phyloP scores from a whole-genome alignment of 2,888 invertebrate species.

The Hydrotaea diabolus region DNA sequence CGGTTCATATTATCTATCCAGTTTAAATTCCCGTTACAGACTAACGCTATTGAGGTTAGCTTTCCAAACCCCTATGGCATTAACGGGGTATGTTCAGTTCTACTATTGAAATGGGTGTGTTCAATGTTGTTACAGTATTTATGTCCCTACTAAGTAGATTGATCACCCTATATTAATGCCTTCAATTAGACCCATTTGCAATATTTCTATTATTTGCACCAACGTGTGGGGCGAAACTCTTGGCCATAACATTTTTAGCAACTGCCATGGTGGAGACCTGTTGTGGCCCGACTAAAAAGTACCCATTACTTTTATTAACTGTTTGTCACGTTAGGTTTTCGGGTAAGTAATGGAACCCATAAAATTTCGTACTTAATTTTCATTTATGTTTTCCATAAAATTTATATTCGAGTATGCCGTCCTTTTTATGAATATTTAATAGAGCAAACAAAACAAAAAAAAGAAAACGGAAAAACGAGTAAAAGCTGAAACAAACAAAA shows the following conservation, averaged over 20 bases:
- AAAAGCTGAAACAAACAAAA: too few relatives aligned
- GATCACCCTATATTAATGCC: too few relatives aligned
- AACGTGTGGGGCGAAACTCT: neutral
- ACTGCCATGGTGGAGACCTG: neutral
- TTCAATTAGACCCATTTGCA: neutral
- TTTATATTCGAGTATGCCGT: slow-evolving; percentile 39
- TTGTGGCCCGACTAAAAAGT: neutral
- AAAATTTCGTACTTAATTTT: slow-evolving; percentile 56
- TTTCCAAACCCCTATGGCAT: too few relatives aligned
- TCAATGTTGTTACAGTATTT: too few relatives aligned
- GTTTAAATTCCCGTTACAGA: too few relatives aligned
- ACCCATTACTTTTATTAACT: slow-evolving; percentile 22
- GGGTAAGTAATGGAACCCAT: slow-evolving; percentile 45
- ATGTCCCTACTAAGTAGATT: too few relatives aligned
- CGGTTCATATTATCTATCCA: too few relatives aligned
- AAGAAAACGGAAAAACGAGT: neutral
- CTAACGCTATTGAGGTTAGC: too few relatives aligned
- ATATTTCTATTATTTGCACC: neutral
- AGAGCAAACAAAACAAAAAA: neutral
- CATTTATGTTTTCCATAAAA: slow-evolving; percentile 49
- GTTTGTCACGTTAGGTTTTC: neutral
- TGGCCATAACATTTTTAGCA: neutral
- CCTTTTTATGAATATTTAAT: slow-evolving; percentile 50
- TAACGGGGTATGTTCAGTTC: too few relatives aligned
- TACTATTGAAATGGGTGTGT: too few relatives aligned